Conservation (phyloP, 2,888 invertebrate genomes). For the Brachylomia viminalis region DNA sequence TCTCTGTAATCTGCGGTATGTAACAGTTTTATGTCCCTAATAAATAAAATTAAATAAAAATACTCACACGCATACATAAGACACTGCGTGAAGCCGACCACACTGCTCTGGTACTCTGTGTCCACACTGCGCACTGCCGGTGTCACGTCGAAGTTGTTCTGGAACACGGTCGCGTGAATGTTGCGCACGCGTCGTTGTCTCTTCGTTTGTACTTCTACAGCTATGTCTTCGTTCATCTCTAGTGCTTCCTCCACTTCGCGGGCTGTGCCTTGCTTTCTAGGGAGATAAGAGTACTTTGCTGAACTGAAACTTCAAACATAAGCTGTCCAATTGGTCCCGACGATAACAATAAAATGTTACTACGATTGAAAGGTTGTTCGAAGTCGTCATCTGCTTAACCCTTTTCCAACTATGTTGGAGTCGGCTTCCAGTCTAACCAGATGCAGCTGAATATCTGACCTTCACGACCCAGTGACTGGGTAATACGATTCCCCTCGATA, state of each 20-base stretch:
- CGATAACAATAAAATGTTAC: background rate
- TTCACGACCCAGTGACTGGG: no score
- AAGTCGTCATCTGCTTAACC: no score
- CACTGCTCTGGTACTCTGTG: slow-evolving; percentile 66
- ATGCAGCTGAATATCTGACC: no score
- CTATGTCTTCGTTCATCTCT: slow-evolving; percentile 82
- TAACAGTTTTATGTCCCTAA: no score
- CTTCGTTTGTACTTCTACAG: slow-evolving; percentile 57
- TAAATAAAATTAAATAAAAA: no score
- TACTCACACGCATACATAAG: slow-evolving; percentile 87
- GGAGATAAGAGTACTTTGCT: background rate
- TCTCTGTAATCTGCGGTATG: no score
- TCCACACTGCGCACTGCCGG: slow-evolving; percentile 58
- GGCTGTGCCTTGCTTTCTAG: slow-evolving; percentile 82
- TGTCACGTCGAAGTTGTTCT: slow-evolving; percentile 81
- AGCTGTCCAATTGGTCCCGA: no score
- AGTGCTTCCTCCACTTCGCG: slow-evolving; percentile 83
- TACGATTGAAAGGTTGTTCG: background rate
- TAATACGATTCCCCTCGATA: no score
- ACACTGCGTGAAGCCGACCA: slow-evolving; percentile 84
- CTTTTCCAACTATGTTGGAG: no score
- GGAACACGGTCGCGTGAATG: slow-evolving; percentile 77
- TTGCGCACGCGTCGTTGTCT: slow-evolving; percentile 70
- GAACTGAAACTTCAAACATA: background rate
- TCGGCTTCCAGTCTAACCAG: no score